Base-by-base conservation (phyloP, 2,113 vertebrate species). In the Sterna hirundo region DNA sequence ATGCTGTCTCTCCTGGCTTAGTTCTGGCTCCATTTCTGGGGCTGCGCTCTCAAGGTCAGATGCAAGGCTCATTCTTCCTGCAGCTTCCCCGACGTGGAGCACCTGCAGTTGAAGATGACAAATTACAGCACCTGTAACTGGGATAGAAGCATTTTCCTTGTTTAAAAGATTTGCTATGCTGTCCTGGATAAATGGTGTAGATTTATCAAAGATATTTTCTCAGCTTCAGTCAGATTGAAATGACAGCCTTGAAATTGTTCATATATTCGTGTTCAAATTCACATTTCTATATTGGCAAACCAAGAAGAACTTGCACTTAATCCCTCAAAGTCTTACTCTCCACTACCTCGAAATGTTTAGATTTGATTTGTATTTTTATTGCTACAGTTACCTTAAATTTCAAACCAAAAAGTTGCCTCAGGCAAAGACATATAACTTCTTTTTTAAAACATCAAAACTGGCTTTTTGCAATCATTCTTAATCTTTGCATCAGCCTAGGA, bases 31-130 rank as follows among this genome's bases (percentile, higher is more conserved):
- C 54, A 0, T 62, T 42, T 79, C 75, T 29, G 34, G 19, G 11
- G 6, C n/a, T 80, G 36, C 11, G 6, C 44, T 78, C 84, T 94
- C 93, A 10, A 34, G 42, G 7, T 78, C 90, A 44, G 77, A 13
- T 5, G 82, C 94, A 26, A 38, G 74, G 12, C 57, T 81, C 29
- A 3, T 71, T 29, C 25, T 60, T 89, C 64, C 90, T 46, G 60
- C 64, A 75, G 84, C 11, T 58, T 91, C 83, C 26, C 20, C 71
- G 61, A 97, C 83, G 40, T 98, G 98, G 21, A 98, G 96, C 7
- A 97, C 98, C 98, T 98, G 71, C 5, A 26, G 21, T 86, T 36
- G 46, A 88, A 93, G 80, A 75, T 20, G 25, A 1, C 21, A 17
- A 38, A 47, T 75, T 36, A 60, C 8, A 13, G 6, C 20, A 29